Conservation (phyloP, 30 jellyfish, hydroid and myxozoan species). For the Cassiopea andromeda region DNA sequence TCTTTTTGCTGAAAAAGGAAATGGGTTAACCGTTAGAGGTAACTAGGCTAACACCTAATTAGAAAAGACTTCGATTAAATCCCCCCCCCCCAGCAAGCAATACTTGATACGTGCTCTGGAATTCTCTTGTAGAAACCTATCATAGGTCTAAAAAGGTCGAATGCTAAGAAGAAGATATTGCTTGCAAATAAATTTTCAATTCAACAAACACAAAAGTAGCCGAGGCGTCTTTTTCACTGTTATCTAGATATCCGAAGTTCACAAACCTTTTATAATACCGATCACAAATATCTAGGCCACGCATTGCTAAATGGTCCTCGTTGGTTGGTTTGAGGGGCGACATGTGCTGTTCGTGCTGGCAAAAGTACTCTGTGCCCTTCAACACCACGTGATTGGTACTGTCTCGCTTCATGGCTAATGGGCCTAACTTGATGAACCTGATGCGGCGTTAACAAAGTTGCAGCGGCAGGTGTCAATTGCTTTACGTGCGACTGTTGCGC, state of each 20-base stretch:
- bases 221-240: too few relatives aligned
- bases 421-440: neutral
- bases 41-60: too few relatives aligned
- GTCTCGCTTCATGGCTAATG: slow-evolving; percentile 1
- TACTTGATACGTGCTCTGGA: too few relatives aligned
- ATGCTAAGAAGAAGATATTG: too few relatives aligned
- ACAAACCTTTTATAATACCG: slow-evolving; percentile 2
- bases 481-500: neutral
- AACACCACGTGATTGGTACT: slow-evolving; percentile 3
- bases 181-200: too few relatives aligned
- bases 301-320: slow-evolving; percentile 35
- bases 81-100: too few relatives aligned
- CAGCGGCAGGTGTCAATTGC: neutral
- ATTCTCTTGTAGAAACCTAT: too few relatives aligned
- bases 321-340: slow-evolving; percentile 20
- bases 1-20: too few relatives aligned
- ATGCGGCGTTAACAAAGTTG: neutral
- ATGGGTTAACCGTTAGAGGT: too few relatives aligned
- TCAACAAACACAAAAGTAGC: too few relatives aligned
- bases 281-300: slow-evolving; percentile 16
- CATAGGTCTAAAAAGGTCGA: too few relatives aligned
- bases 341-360: slow-evolving; percentile 3
- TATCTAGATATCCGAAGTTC: neutral
- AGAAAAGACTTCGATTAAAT: too few relatives aligned
- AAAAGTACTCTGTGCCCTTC: slow-evolving; percentile 10